Conservation (phyloP, 2,797 vertebrate species). For the Gymnothorax javanicus region DNA sequence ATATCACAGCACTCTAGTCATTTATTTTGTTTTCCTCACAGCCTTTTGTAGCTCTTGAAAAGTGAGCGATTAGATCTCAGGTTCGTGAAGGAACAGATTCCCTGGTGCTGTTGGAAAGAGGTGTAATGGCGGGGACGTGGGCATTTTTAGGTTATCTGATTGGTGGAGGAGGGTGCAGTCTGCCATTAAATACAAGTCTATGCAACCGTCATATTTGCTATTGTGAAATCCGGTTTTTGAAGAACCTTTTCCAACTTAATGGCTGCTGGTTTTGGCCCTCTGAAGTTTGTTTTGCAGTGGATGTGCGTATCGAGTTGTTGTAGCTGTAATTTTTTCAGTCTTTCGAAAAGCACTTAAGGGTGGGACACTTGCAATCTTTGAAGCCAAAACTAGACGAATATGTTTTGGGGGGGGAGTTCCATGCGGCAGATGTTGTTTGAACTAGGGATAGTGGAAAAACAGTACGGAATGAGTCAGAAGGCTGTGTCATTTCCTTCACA, state of each 20-base stretch:
- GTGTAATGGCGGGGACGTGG: neutral
- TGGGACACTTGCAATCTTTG: conserved; percentile 32
- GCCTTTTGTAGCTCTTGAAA: neutral
- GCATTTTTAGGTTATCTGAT: neutral
- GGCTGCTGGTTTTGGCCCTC: neutral
- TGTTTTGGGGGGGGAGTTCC: conserved; percentile 50
- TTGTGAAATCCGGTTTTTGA: neutral
- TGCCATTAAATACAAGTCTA: conserved; percentile 15
- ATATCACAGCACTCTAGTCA: neutral
- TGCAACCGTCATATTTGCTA: neutral
- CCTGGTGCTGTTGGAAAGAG: neutral
- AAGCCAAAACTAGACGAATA: conserved; percentile 43
- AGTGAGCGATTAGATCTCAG: conserved; percentile 13
- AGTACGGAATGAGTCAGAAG: conserved; percentile 54
- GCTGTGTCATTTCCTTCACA: conserved; percentile 48
- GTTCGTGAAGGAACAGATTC: neutral
- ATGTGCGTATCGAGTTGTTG: neutral
- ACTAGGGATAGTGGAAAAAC: conserved; percentile 52
- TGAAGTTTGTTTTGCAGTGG: neutral
- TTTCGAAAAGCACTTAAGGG: conserved; percentile 44
- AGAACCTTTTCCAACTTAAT: neutral
- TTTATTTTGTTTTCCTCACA: neutral
- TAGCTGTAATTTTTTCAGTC: conserved; percentile 49
- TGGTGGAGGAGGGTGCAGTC: neutral
- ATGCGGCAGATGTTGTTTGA: conserved; percentile 60